Evolutionary conservation across 2,888 invertebrate genomes (phyloP).

Genomic region (Sialis fuliginosa): DNA sequence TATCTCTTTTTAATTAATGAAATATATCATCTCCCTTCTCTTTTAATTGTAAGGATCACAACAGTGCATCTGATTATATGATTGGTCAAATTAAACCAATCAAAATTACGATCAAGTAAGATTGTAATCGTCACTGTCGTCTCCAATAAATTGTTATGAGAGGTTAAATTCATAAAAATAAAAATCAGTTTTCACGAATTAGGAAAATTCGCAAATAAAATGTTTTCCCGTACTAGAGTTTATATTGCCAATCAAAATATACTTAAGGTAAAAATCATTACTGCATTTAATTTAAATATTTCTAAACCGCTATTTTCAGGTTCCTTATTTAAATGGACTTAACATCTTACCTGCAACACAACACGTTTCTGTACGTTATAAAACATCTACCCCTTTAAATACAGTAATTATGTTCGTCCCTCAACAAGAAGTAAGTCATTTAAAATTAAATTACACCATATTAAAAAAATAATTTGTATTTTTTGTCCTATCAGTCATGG

Average conservation of each 20-base stretch:
- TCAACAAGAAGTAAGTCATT: conserved; percentile 74
- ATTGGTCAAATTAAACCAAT: too few relatives aligned
- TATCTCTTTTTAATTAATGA: too few relatives aligned
- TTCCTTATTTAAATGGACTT: conserved; percentile 14
- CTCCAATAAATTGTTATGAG: too few relatives aligned
- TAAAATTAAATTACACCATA: neutral
- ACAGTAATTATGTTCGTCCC: conserved; percentile 95
- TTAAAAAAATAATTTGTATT: neutral
- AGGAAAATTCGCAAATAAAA: conserved; percentile 14
- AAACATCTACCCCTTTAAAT: conserved; percentile 64
- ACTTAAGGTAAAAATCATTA: conserved; percentile 21
- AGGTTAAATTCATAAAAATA: too few relatives aligned
- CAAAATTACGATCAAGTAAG: too few relatives aligned
- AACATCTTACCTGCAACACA: neutral
- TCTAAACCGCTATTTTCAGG: conserved; percentile 22
- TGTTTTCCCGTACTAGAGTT: conserved; percentile 30
- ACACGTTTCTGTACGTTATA: conserved; percentile 16
- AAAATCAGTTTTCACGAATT: too few relatives aligned
- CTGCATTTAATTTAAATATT: conserved; percentile 4
- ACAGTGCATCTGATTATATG: too few relatives aligned
- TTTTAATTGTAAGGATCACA: too few relatives aligned
- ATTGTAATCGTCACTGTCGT: too few relatives aligned
- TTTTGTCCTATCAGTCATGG: conserved; percentile 57
- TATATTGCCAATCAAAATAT: conserved; percentile 23
- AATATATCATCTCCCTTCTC: too few relatives aligned